phyloP scores from a whole-genome alignment of 2,797 vertebrate genomes.

The Miichthys miiuy region DNA sequence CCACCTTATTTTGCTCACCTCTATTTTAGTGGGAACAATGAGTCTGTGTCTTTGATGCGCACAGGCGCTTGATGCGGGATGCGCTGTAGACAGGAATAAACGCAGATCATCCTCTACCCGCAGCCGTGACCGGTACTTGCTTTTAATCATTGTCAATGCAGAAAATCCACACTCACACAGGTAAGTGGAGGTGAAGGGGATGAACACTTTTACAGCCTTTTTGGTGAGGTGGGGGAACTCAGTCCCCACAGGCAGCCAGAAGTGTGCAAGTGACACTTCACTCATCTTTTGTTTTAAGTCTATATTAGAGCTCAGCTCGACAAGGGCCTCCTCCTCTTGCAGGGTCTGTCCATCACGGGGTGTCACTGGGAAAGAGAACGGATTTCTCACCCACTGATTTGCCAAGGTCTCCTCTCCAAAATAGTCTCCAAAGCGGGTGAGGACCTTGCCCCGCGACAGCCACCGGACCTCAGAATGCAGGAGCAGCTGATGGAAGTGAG shows the following conservation, averaged over 20 bases:
- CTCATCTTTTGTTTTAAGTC: neutral
- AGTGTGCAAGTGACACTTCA: conserved; percentile 3
- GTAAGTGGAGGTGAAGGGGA: conserved; percentile 18
- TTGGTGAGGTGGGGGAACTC: conserved; percentile 6
- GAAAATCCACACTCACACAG: neutral
- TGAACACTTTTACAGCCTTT: neutral
- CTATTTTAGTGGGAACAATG: too few relatives aligned
- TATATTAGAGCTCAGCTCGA: conserved; percentile 29
- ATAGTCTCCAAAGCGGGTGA: neutral
- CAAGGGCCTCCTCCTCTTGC: conserved; percentile 17
- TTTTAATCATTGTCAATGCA: conserved; percentile 12
- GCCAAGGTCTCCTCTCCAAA: neutral
- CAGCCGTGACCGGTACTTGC: conserved; percentile 6
- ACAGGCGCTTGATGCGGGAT: neutral
- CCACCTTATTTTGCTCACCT: too few relatives aligned
- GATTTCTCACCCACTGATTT: conserved; percentile 17
- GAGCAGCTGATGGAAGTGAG: conserved; percentile 24
- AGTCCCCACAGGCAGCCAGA: conserved; percentile 2
- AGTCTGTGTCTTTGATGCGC: too few relatives aligned
- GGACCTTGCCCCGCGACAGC: conserved; percentile 5
- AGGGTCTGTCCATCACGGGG: neutral
- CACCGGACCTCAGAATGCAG: conserved; percentile 4
- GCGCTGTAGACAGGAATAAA: neutral
- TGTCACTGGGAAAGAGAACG: neutral
- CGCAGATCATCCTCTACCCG: neutral